Evolutionary conservation across 2,888 invertebrate species (phyloP), one percentile per base, ranked within the genome.

Genomic region (Platycnemis pennipes): DNA sequence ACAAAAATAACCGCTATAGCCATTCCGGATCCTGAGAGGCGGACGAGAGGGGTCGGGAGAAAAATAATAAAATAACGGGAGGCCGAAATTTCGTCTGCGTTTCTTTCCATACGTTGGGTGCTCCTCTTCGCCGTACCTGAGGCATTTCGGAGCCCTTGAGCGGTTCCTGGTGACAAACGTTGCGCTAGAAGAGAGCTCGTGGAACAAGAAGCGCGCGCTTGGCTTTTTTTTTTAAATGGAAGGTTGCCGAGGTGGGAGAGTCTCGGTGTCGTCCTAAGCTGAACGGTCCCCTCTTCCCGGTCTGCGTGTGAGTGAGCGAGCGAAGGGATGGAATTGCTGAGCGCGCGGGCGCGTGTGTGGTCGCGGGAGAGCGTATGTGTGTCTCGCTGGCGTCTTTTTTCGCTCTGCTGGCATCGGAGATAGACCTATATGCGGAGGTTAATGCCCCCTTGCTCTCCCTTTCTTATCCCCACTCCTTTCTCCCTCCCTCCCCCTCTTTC

Each of bases 341-440:
- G 53, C 53, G 53, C 7, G 26, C 49, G 13, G 19, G 49, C 11
- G 49, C n/a, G 26, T 26, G 26, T 37, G 31, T 69, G 69, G 5
- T 7, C 13, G 77, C 63, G 91, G 56, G 44, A 44, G n/a, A 26
- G 91, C 56, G 91, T 63, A 37, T 91, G 44, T 63, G 11, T 26
- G 63, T 69, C 63, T 91, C 69, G 91, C 42, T 42, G 37, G 89
- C 56, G 53, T 69, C 63, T 91, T 91, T 91, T 91, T 91, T 63
- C 46, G 31, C 88, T 91, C 91, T 42, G 56, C 77, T n/a, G 42
- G 42, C 37, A 31, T 91, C 91, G 63, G 91, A 91, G 91, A 63
- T 91, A 91, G 91, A 91, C 91, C 91, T 91, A 91, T 91, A 91
- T 91, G 91, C 63, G 63, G 91, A 91, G 91, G 91, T 91, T 63